Percentiles rank a stretch among this genome's conserved stretches.
phyloP scores from a whole-genome alignment of 2,113 vertebrate species.

The Physeter macrocephalus region DNA sequence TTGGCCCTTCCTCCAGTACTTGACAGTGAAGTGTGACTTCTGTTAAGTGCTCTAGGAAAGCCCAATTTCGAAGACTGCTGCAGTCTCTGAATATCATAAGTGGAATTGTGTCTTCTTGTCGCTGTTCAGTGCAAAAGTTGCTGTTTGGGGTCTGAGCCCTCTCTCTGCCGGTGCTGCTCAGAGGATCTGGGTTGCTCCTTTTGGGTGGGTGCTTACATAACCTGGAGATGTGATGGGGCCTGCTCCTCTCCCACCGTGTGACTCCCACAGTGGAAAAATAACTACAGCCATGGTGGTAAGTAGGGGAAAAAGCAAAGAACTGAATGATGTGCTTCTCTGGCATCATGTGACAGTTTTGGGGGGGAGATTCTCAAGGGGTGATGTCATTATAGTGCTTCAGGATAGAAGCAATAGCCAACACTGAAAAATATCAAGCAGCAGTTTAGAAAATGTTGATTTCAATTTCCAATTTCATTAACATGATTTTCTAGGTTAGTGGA shows the following conservation, averaged over 20 bases:
- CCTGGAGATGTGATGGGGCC: neutral
- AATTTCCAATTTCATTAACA: neutral
- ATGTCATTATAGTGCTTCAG: neutral
- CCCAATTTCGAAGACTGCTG: neutral
- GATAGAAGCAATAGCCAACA: neutral
- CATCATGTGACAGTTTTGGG: neutral
- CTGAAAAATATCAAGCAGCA: neutral
- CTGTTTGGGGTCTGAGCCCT: neutral
- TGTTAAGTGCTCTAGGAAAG: neutral
- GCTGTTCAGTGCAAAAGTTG: neutral
- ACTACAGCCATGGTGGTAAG: neutral
- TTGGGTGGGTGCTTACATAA: neutral
- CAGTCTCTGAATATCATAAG: neutral
- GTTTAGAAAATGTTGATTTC: slow-evolving; percentile 2
- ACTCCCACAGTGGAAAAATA: neutral
- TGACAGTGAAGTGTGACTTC: slow-evolving; percentile 51
- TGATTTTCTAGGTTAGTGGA: neutral
- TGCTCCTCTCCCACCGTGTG: neutral
- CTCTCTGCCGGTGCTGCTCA: neutral
- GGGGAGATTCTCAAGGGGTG: neutral
- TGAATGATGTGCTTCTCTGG: neutral
- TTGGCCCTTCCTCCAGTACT: slow-evolving; percentile 43
- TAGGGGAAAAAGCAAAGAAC: neutral
- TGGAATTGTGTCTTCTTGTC: neutral
- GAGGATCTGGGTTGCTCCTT: neutral